Evolutionary conservation across 2,888 invertebrate species (phyloP).

Genomic region (Abscondita cerata): DNA sequence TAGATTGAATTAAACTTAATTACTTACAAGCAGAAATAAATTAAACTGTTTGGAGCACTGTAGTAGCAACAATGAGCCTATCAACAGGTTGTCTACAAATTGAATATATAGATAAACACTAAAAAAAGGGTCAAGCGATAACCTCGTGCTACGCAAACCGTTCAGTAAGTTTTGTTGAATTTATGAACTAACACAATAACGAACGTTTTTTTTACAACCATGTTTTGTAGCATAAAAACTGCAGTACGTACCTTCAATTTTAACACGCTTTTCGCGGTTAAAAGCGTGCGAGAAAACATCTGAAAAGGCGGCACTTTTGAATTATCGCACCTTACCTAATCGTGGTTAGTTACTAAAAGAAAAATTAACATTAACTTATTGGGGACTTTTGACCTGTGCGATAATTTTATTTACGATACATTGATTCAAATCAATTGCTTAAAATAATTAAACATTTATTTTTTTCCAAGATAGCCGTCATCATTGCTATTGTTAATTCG

Average conservation of each 20-base stretch:
- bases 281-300: neutral
- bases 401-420: neutral
- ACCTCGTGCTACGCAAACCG: neutral
- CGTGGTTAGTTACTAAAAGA: neutral
- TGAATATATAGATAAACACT: neutral
- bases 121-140: neutral
- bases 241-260: neutral
- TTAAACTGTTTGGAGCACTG: no score
- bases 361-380: neutral
- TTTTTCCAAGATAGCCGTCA: no score
- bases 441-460: no score
- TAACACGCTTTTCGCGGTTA: neutral
- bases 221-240: neutral
- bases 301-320: slow-evolving; percentile 7
- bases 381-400: neutral
- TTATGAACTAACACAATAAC: neutral
- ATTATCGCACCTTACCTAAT: neutral
- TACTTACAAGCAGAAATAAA: no score
- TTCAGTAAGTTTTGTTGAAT: neutral
- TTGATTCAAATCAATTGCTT: neutral
- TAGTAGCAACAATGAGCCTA: no score
- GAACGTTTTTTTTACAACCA: neutral
- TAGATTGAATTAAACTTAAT: no score
- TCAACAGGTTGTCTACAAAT: no score
- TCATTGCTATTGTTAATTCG: no score